A percentile compares a stretch with the other conserved stretches of the same genome.
These are phyloP conservation scores for Dromius quadrimaculatus DNA, from an alignment of 2,888 invertebrate species.

Conservation along the genomic window DNA sequence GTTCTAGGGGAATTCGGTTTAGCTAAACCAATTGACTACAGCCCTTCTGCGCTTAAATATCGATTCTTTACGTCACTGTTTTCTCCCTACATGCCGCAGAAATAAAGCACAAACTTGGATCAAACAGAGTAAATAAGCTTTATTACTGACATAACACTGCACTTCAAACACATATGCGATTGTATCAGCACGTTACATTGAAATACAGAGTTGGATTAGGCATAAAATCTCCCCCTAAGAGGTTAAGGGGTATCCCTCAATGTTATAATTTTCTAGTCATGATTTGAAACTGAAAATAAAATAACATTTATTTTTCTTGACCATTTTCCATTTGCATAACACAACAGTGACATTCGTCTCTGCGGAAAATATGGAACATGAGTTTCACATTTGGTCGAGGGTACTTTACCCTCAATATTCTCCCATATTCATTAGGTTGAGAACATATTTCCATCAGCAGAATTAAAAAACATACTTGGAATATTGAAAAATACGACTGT, in stretches of 20 bases:
- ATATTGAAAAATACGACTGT: too few relatives aligned
- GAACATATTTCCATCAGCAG: not conserved
- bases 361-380: not conserved
- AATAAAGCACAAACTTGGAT: not conserved
- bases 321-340: not conserved
- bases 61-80: constrained; percentile 7
- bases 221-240: too few relatives aligned
- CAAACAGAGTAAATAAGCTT: constrained; percentile 15
- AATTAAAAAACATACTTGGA: not conserved
- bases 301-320: too few relatives aligned
- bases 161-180: constrained; percentile 34
- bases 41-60: constrained; percentile 38
- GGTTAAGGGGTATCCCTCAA: too few relatives aligned
- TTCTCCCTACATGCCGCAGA: not conserved
- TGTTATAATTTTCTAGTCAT: too few relatives aligned
- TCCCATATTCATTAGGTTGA: not conserved
- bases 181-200: not conserved
- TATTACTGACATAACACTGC: constrained; percentile 39
- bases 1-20: constrained; percentile 39
- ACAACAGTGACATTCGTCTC: not conserved
- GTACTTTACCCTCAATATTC: not conserved
- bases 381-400: not conserved
- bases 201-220: not conserved
- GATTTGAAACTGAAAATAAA: too few relatives aligned
- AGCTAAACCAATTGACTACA: constrained; percentile 48